Evolutionary conservation across 2,113 vertebrate genomes (phyloP), one percentile per base, ranked within the genome.

Genomic region (Anhinga rufa): DNA sequence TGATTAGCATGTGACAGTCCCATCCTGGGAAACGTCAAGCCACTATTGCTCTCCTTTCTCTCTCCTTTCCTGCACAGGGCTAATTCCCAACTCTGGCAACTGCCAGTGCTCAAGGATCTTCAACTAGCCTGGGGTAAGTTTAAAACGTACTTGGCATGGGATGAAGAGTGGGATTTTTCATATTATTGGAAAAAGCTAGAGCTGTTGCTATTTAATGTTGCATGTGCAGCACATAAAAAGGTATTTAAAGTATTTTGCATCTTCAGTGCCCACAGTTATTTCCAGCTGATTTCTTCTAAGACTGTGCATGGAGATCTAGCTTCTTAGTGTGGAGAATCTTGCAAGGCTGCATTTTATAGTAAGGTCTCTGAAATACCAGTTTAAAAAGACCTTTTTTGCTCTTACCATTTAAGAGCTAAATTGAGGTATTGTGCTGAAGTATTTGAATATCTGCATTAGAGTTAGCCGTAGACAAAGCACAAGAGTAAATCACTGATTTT

Each of bases 1-100:
- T 92, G 93, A 97, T 97, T 97, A 98, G 94, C 97, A 92, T 92
- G 96, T 96, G 98, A 98, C 97, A 96, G 96, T 97, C 97, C 97
- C 93, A 54, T 97, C 97, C 96, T 84, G 79, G 95, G 96, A 97
- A 92, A 95, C 52, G 69, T 91, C 96, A 96, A 94, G 58, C 87
- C 90, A 92, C 83, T 74, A 52, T n/a, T 88, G 88, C 88, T 95
- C 95, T 97, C 86, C 91, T 91, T 70, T 91, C 84, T 83, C 92
- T 92, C 64, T 97, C 91, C 93, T 92, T 86, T 93, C 96, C 92
- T 92, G 87, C 96, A 94, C 95, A 93, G 66, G 52, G 54, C 95
- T 97, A 95, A 97, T 97, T 97, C 87, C 95, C 93, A 96, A 79
- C 93, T 97, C 96, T 82, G 87, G 91, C 77, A 90, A 97, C 93